Evolutionary conservation across 2,888 invertebrate species (phyloP).

Genomic region (Drosophila monieri): DNA sequence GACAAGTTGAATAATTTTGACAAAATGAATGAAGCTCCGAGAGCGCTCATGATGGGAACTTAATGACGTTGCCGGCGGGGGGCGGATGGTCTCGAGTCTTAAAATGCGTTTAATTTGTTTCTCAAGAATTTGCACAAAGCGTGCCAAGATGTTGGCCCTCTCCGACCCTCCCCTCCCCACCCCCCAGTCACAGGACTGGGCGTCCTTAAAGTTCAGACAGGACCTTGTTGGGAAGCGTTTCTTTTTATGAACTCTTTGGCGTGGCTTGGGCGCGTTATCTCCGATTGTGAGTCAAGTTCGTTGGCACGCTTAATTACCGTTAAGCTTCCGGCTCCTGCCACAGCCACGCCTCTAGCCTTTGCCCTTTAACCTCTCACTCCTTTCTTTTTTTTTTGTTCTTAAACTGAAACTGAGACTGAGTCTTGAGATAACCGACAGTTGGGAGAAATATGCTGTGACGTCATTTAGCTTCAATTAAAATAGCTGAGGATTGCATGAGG

Average conservation of each 20-base stretch:
- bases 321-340: slow-evolving; percentile 1
- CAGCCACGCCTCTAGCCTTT: background rate
- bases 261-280: slow-evolving; percentile 56
- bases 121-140: slow-evolving; percentile 51
- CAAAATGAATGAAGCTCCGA: slow-evolving; percentile 9
- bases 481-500: slow-evolving; percentile 75
- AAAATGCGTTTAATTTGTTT: slow-evolving; percentile 51
- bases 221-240: slow-evolving; percentile 37
- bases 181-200: background rate
- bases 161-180: background rate
- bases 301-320: slow-evolving; percentile 69
- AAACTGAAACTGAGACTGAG: background rate
- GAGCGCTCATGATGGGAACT: slow-evolving; percentile 6
- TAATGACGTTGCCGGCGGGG: slow-evolving; percentile 28
- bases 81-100: slow-evolving; percentile 29
- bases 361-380: too few species aligned
- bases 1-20: slow-evolving; percentile 25
- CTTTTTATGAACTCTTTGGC: slow-evolving; percentile 69
- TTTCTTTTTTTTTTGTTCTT: background rate
- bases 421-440: slow-evolving; percentile 32
- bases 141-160: slow-evolving; percentile 18
- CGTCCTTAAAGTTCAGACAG: slow-evolving; percentile 1
- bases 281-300: slow-evolving; percentile 56
- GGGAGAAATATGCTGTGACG: slow-evolving; percentile 54
- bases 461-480: slow-evolving; percentile 79